phyloP scores from a whole-genome alignment of 2,888 invertebrate species.

The Nowickia ferox region DNA sequence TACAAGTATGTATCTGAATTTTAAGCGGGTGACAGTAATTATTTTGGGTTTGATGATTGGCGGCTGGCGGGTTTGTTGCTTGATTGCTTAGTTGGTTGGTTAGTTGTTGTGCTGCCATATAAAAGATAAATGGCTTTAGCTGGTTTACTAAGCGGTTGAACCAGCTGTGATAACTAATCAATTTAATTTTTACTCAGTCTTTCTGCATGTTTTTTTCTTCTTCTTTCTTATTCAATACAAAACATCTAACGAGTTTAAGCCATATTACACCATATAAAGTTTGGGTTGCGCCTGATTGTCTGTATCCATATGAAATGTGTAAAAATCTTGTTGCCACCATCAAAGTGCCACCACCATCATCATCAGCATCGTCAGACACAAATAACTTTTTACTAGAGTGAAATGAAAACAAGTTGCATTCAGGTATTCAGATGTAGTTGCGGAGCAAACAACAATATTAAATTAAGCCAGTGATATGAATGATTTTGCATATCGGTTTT shows the following conservation, averaged over 20 bases:
- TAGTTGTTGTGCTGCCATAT: constrained; percentile 22
- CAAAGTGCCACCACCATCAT: constrained; percentile 43
- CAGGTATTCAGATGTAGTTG: constrained; percentile 9
- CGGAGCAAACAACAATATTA: constrained; percentile 22
- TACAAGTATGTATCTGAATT: constrained; percentile 7
- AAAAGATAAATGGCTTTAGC: constrained; percentile 42
- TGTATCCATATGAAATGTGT: constrained; percentile 40
- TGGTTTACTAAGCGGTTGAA: constrained; percentile 53
- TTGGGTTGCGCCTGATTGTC: constrained; percentile 64
- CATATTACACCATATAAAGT: constrained; percentile 47
- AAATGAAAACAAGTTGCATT: constrained; percentile 45
- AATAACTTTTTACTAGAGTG: constrained; percentile 7
- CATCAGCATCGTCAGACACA: constrained; percentile 19
- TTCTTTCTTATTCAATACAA: constrained; percentile 33
- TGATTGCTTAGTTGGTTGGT: constrained; percentile 26
- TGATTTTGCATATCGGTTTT: neutral
- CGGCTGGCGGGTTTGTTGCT: neutral
- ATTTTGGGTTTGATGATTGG: constrained; percentile 32
- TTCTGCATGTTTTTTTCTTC: neutral
- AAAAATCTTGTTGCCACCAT: constrained; percentile 58
- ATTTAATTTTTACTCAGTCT: constrained; percentile 47
- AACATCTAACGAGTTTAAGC: constrained; percentile 60
- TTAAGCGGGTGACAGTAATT: constrained; percentile 56
- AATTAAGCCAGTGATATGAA: constrained; percentile 38
- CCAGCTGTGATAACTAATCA: constrained; percentile 60